Conservation (phyloP, 2,797 vertebrate species). For the Sebastes taczanowskii region DNA sequence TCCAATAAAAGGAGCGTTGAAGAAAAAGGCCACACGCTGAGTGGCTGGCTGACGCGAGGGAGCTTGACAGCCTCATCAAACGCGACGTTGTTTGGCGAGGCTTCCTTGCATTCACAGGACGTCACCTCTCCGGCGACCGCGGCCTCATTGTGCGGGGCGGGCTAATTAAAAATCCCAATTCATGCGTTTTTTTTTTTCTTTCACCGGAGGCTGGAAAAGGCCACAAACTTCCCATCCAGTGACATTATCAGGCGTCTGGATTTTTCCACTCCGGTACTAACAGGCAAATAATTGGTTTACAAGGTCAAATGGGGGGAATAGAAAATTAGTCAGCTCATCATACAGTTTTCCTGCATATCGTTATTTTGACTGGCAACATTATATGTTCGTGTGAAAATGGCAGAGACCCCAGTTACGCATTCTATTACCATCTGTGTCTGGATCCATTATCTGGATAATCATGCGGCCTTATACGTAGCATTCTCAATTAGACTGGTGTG, state of each 20-base stretch:
- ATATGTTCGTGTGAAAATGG: not conserved
- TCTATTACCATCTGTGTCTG: not conserved
- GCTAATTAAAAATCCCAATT: conserved; percentile 62
- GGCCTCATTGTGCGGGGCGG: conserved; percentile 33
- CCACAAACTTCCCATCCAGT: conserved; percentile 43
- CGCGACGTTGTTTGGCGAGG: conserved; percentile 43
- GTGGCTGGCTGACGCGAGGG: conserved; percentile 65
- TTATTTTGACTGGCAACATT: too few species aligned
- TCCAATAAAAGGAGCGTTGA: conserved; percentile 54
- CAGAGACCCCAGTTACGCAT: not conserved
- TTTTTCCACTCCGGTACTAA: not conserved
- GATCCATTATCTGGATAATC: not conserved
- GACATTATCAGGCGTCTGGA: conserved; percentile 18
- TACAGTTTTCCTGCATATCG: not conserved
- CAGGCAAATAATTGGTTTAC: conserved; percentile 41
- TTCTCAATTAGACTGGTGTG: not conserved
- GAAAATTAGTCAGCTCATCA: not conserved
- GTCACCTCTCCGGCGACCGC: conserved; percentile 52
- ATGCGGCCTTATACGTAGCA: not conserved
- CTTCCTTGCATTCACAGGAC: conserved; percentile 67
- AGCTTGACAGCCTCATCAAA: conserved; percentile 73
- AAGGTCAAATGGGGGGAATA: conserved; percentile 16
- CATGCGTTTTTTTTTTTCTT: conserved; percentile 25
- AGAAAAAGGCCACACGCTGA: conserved; percentile 73
- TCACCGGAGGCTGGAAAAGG: conserved; percentile 38